Percentiles rank a stretch among this genome's conserved stretches.
Conservation (phyloP, 2,113 vertebrate genomes). For the Cepphus grylle region DNA sequence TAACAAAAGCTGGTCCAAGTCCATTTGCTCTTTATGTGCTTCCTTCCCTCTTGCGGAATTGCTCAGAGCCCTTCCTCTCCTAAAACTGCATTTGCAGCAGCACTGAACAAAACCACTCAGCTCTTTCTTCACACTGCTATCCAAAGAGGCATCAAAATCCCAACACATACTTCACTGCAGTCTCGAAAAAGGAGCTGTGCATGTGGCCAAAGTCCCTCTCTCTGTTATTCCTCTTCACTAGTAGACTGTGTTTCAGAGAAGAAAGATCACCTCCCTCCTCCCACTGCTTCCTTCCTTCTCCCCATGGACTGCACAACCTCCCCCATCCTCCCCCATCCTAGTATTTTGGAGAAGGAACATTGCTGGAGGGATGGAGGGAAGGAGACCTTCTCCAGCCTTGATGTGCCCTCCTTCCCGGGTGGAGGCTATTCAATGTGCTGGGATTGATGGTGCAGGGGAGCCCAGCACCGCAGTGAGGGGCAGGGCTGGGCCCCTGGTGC, state of each 20-base stretch:
- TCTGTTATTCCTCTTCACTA: background rate
- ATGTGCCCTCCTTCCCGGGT: background rate
- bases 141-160: background rate
- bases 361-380: background rate
- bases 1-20: background rate
- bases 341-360: background rate
- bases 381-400: background rate
- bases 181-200: background rate
- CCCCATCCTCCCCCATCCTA: background rate
- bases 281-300: background rate
- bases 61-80: background rate
- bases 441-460: background rate
- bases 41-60: background rate
- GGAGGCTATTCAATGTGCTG: background rate
- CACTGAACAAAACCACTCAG: background rate
- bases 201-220: background rate
- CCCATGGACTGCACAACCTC: background rate
- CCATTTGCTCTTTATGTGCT: background rate
- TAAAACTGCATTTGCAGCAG: background rate
- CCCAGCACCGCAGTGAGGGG: background rate
- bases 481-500: background rate
- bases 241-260: background rate
- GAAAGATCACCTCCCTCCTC: background rate
- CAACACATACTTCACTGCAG: background rate
- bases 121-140: background rate